Evolutionary conservation across 2,113 vertebrate species (phyloP).

Genomic region (Rhea pennata): DNA sequence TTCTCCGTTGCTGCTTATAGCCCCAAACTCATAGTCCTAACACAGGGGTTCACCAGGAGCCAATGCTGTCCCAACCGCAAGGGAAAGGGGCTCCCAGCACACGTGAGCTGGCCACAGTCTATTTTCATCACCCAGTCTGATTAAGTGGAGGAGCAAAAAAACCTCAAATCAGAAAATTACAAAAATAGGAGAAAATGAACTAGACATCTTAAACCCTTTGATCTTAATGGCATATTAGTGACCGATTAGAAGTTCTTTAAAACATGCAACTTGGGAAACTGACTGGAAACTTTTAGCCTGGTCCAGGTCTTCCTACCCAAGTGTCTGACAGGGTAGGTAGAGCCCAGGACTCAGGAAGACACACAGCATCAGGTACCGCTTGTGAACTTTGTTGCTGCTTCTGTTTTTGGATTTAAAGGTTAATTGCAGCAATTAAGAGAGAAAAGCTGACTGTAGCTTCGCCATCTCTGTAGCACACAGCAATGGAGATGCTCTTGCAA

Average conservation of each 20-base stretch:
- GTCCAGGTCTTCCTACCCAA: background rate
- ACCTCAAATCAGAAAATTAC: rapidly evolving
- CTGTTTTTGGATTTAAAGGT: background rate
- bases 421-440: background rate
- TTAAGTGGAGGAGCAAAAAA: background rate
- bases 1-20: background rate
- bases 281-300: background rate
- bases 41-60: background rate
- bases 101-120: background rate
- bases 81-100: background rate
- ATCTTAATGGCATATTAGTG: background rate
- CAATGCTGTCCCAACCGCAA: background rate
- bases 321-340: rapidly evolving
- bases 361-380: rapidly evolving
- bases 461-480: background rate
- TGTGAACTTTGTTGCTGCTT: background rate
- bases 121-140: background rate
- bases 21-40: background rate
- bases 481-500: background rate
- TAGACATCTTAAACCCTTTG: background rate
- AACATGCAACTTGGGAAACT: background rate
- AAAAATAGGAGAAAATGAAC: background rate
- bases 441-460: background rate
- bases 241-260: background rate
- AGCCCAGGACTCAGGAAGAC: rapidly evolving